Conservation (phyloP, 92 coral and sea anemone genomes). For the Virgularia gustaviana region DNA sequence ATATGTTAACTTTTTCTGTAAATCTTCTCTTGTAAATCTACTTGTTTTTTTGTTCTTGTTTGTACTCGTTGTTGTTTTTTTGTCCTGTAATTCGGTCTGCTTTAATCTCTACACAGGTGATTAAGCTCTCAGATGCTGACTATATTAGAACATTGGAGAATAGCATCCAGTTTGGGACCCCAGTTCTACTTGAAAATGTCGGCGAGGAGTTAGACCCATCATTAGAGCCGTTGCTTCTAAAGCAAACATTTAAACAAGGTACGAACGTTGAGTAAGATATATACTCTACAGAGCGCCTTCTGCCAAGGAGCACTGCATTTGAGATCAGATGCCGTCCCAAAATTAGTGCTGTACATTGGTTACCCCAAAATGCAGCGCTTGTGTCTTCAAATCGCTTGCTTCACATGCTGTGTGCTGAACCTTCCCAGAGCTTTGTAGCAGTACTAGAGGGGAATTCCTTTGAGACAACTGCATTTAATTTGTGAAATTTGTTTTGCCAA, state of each 20-base stretch:
- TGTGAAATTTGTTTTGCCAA: too few relatives aligned
- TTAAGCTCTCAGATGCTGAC: constrained; percentile 90
- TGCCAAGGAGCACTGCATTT: not conserved
- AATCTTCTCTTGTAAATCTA: not conserved
- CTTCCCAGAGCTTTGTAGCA: too few relatives aligned
- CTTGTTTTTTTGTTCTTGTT: not conserved
- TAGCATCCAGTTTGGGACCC: constrained; percentile 99
- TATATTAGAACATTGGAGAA: constrained; percentile 95
- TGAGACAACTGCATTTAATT: too few relatives aligned
- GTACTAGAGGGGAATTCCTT: too few relatives aligned
- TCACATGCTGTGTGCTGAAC: too few relatives aligned
- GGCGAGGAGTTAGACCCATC: constrained; percentile 98
- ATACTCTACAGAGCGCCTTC: not conserved
- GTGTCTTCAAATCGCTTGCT: too few relatives aligned
- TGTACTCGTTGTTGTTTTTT: too few relatives aligned
- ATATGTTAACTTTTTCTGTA: not conserved
- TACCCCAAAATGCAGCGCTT: not conserved
- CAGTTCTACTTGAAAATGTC: constrained; percentile 93
- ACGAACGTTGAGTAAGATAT: too few relatives aligned
- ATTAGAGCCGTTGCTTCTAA: constrained; percentile 86
- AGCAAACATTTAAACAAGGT: constrained; percentile 99
- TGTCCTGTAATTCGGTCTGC: not conserved
- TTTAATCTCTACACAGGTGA: constrained; percentile 60
- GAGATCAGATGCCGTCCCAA: not conserved
- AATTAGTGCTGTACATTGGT: not conserved